Conservation (phyloP, 2,113 vertebrate species). For the Microtus ochrogaster region DNA sequence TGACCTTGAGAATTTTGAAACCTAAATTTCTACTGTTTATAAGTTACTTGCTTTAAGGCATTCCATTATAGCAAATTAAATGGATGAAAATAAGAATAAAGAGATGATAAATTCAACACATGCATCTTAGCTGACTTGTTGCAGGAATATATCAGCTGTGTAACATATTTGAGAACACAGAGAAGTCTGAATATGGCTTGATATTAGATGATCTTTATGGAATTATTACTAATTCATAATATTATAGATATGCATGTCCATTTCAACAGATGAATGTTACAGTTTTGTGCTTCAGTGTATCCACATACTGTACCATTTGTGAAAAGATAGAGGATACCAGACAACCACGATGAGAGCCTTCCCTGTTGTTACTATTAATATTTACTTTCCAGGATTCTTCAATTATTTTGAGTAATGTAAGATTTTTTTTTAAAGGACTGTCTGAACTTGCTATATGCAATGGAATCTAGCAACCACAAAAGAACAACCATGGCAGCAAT, state of each 20-base stretch:
- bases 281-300: background rate
- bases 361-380: background rate
- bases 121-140: background rate
- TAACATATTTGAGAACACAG: background rate
- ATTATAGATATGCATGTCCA: background rate
- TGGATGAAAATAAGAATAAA: background rate
- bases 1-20: background rate
- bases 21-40: background rate
- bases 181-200: background rate
- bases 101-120: background rate
- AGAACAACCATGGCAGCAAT: background rate
- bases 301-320: background rate
- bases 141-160: background rate
- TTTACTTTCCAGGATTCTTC: background rate
- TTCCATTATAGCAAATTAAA: too few relatives aligned
- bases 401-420: background rate
- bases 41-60: background rate
- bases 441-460: background rate
- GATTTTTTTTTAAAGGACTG: background rate
- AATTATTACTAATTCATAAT: constrained; percentile 17
- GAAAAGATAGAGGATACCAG: background rate
- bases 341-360: background rate
- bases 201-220: background rate
- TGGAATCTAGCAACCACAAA: background rate
- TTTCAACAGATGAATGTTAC: background rate